Evolutionary conservation across 2,888 invertebrate genomes (phyloP).

Genomic region (Zaprionus lineosus): DNA sequence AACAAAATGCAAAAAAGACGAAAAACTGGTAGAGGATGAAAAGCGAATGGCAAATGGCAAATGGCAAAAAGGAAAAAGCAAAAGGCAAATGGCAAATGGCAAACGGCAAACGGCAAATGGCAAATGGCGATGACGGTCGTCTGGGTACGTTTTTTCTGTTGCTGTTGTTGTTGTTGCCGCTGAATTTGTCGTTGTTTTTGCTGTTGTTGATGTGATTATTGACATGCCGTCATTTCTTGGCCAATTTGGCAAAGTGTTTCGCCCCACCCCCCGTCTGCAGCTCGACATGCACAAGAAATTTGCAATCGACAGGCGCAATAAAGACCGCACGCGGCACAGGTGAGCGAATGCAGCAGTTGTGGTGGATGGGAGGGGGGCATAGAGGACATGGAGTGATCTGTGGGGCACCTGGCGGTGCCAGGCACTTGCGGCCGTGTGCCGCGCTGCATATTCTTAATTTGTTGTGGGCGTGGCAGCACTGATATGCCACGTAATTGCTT

Average conservation of each 20-base stretch:
- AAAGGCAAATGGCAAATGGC: neutral
- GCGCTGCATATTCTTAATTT: constrained; percentile 59
- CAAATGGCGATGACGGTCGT: constrained; percentile 40
- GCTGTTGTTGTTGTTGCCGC: neutral
- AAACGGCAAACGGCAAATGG: constrained; percentile 28
- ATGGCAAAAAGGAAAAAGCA: constrained; percentile 18
- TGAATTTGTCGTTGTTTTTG: neutral
- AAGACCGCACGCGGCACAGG: constrained; percentile 36
- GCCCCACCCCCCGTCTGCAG: constrained; percentile 32
- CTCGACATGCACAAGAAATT: constrained; percentile 51
- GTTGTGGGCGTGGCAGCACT: constrained; percentile 67
- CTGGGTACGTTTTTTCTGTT: constrained; percentile 20
- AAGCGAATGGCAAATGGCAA: constrained; percentile 30
- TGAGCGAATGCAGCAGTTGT: neutral
- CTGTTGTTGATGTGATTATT: constrained; percentile 44
- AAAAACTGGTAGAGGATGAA: constrained; percentile 1
- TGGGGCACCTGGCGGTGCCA: constrained; percentile 51
- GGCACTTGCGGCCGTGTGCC: constrained; percentile 53
- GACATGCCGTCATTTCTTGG: constrained; percentile 65
- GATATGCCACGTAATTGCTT: constrained; percentile 70
- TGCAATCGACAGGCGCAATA: constrained; percentile 73
- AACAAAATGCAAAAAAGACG: constrained; percentile 5
- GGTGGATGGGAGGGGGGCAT: neutral
- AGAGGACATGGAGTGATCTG: neutral
- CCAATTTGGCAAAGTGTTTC: constrained; percentile 76